Evolutionary conservation across 2,113 vertebrate species (phyloP), one percentile per base, ranked within the genome.

Genomic region (Percina caprodes): DNA sequence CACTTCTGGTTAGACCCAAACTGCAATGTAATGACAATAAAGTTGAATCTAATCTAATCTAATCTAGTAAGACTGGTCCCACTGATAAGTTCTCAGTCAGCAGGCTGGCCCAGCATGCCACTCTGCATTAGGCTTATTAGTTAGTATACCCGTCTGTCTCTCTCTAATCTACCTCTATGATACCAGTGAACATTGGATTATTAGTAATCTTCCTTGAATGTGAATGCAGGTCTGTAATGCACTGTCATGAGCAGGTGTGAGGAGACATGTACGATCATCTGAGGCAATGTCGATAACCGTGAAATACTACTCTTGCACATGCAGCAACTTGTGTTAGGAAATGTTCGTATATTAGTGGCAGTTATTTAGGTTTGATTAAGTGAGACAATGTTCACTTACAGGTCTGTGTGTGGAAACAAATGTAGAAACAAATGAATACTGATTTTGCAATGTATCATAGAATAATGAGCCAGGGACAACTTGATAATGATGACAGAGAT

Each of bases 151-250:
- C 74, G 76, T 83, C 69, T 60, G 80, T 76, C 49, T 72, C 60
- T 66, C 15, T 60, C 86, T 92, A 94, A 94, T 94, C 91, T 93
- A 75, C 72, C 68, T 87, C 49, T 78, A 77, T 89, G 84, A 88
- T 74, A 82, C 46, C 60, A 72, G 24, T 63, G 69, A 70, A 88
- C 74, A 86, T 21, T 86, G 86, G 92, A 93, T 94, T 93, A 93
- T 89, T 88, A 85, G 23, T 93, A 93, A 93, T 94, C 92, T 85
- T 66, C 80, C 87, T 74, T n/a, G 18, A 78, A 74, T 74, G 65
- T 80, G 49, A 42, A 59, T 55, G 59, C 66, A 86, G 14, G 46
- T 61, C 63, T 68, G 52, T 30, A 12, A 54, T 59, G 35, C 12
- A 2, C 21, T 63, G 58, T 52, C 15, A 42, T 24, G 16, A 70